phyloP scores from a whole-genome alignment of 2,113 vertebrate species.

The Indri indri region DNA sequence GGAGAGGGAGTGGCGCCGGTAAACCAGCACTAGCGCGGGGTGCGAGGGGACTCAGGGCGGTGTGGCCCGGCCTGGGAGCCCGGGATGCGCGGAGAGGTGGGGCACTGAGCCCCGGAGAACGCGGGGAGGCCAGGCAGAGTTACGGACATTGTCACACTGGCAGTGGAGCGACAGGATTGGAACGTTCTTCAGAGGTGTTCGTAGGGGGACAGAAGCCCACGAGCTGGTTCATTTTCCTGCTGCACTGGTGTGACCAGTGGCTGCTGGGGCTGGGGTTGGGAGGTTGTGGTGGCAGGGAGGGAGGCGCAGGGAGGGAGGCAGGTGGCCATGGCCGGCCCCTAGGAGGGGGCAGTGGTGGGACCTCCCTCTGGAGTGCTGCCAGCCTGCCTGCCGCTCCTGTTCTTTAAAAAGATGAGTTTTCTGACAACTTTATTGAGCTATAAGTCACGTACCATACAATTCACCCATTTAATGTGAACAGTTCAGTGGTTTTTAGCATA shows the following conservation, averaged over 20 bases:
- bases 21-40: neutral
- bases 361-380: neutral
- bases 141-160: neutral
- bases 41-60: neutral
- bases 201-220: neutral
- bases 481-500: neutral
- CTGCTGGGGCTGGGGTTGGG: neutral
- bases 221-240: neutral
- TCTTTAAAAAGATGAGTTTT: neutral
- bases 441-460: neutral
- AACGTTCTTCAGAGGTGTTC: neutral
- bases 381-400: fast-evolving
- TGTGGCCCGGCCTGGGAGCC: neutral
- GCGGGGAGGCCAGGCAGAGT: neutral
- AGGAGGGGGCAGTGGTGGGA: neutral
- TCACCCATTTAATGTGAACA: neutral
- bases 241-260: neutral
- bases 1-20: neutral
- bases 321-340: neutral
- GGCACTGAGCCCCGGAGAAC: neutral
- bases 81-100: neutral
- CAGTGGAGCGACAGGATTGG: neutral
- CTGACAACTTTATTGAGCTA: neutral
- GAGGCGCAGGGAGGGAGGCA: neutral
- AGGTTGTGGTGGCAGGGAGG: neutral